Conservation (phyloP, 2,113 vertebrate genomes). For the Hyaena hyaena region DNA sequence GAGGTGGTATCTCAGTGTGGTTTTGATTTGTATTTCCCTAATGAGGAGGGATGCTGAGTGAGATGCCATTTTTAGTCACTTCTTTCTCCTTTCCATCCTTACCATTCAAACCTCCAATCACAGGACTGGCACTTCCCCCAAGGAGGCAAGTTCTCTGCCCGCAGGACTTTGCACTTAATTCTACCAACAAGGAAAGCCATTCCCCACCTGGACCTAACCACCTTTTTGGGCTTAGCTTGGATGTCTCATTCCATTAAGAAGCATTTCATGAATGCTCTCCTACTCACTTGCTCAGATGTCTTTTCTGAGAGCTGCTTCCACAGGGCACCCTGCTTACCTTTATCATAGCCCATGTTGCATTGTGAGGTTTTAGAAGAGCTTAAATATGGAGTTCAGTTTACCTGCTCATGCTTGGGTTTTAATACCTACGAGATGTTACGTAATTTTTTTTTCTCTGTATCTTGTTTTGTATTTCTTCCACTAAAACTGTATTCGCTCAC, state of each 20-base stretch:
- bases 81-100: background rate
- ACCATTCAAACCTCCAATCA: background rate
- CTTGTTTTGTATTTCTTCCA: background rate
- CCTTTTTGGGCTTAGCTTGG: background rate
- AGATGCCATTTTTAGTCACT: background rate
- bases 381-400: background rate
- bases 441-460: background rate
- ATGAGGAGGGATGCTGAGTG: no score
- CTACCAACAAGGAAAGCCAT: background rate
- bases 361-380: background rate
- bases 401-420: background rate
- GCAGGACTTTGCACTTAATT: background rate
- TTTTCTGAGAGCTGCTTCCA: background rate
- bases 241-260: background rate
- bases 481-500: background rate
- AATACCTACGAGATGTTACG: background rate
- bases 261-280: background rate
- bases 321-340: background rate
- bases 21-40: no score
- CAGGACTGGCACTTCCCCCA: background rate
- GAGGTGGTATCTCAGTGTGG: no score
- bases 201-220: background rate
- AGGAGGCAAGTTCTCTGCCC: background rate
- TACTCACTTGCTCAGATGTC: background rate
- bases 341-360: no score